Evolutionary conservation across 2,113 vertebrate species (phyloP), one percentile per base, ranked within the genome.

Genomic region (Andinoacara biseriatus): DNA sequence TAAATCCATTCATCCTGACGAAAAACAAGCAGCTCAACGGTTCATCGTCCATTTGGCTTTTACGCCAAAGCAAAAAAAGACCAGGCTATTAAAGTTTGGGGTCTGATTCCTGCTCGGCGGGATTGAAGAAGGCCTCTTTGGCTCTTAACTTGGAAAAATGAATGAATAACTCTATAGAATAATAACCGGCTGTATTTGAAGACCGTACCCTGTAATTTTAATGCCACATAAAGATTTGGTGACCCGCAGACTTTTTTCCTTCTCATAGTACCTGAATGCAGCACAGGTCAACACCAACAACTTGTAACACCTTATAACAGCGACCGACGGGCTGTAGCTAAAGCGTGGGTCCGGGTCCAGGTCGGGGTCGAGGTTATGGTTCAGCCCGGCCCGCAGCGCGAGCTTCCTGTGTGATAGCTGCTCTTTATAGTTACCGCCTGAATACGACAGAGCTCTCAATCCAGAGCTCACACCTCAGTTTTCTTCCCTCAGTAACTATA

Each of bases 271-370:
- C 46, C 26, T 54, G 67, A 52, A 54, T 54, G 67, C 17, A 52
- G 43, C 65, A 69, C 43, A 69, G 49, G 46, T 72, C 65, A 31
- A 31, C 43, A 52, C 46, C 24, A 49, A 29, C 65, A 31, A 43
- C 5, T 52, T 52, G 49, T 72, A 0, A 33, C 67, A 52, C 65
- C 26, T 17, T 8, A 31, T 31, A 72, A 10, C 46, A 3, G 3
- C 10, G 49, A 52, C 17, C 1, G 11, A 9, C 15, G 18, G 18
- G 49, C 24, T 17, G 63, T 2, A 35, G 38, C 22, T 67, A 40
- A 14, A 17, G 5, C 43, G 3, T 46, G 14, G 15, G 10, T 20
- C 35, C 35, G 8, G 8, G 35, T 38, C 35, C 40, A 13, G 11
- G 40, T 5, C 40, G 2, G 4, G 46, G 46, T 4, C 13, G 43